These are phyloP conservation scores for Adela reaumurella DNA, from an alignment of 2,888 invertebrate genomes.

Conservation along the genomic window DNA sequence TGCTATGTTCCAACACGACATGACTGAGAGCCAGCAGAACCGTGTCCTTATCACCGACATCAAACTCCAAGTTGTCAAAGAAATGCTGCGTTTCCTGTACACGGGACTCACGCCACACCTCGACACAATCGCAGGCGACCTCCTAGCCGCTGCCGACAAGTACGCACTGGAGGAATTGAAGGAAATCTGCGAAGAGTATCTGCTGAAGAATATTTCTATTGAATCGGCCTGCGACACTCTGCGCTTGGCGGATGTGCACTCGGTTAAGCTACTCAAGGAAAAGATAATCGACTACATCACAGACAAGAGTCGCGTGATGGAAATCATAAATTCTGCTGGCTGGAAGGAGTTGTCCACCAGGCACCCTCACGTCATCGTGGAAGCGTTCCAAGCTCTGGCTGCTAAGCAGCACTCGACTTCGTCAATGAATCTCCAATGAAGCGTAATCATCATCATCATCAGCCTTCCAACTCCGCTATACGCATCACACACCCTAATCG, in stretches of 20 bases:
- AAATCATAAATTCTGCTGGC: constrained; percentile 97
- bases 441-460: no score
- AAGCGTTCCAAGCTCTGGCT: constrained; percentile 97
- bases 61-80: no score
- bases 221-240: constrained; percentile 97
- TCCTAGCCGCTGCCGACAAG: constrained; percentile 56
- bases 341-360: constrained; percentile 98
- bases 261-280: constrained; percentile 96
- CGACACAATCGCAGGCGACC: no score
- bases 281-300: constrained; percentile 96
- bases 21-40: no score
- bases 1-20: no score
- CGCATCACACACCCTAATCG: no score
- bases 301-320: constrained; percentile 86
- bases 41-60: no score
- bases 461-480: no score
- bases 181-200: constrained; percentile 97
- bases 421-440: no score
- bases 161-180: constrained; percentile 97
- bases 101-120: no score
- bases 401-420: no score
- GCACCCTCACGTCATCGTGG: constrained; percentile 97
- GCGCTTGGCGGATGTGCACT: constrained; percentile 95
- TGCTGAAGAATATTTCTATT: constrained; percentile 90
- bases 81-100: no score